Evolutionary conservation across 1,140 invertebrate genomes (phyloP), one percentile per base, ranked within the genome.

Genomic region (Brachionus angularis): DNA sequence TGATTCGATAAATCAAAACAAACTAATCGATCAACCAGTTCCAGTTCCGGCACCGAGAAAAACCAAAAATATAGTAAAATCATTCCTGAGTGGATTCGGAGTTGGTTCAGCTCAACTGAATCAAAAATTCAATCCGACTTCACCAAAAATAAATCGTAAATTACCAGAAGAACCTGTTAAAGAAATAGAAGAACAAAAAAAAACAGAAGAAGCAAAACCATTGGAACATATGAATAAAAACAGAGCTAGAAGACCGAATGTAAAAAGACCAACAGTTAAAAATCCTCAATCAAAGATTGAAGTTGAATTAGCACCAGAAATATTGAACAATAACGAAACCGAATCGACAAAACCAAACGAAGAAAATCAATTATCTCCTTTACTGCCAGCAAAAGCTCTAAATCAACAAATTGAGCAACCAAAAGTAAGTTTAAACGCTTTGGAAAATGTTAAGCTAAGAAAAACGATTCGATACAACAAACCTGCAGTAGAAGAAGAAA

Each of bases 191-290:
- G 34, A 46, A 18, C 23, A 62, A 62, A 27, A 10, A 62, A 62
- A 46, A 62, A 39, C 10, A n/a, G 58, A 62, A 18, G 25, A 64
- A 31, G 3, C 21, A 0, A 7, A 14, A 33, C 61, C 52, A n/a
- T n/a, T 55, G 2, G 29, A 55, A 33, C 61, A 64, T 23, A 64
- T 64, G n/a, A 64, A 64, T 31, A 64, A 64, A 64, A 16, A 12
- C 23, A 44, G 61, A 18, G 36, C 61, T n/a, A 44, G 25, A 18
- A n/a, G 61, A 14, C n/a, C 61, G 1, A 64, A 64, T 33, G 25
- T 64, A 0, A 64, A 64, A 21, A 27, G 23, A 12, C 61, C 61
- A 10, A 64, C 61, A 3, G 46, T 64, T 49, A 64, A 64, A 64
- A 64, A 64, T 33, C 61, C 61, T n/a, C 34, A 25, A 1, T 27